Evolutionary conservation across 2,797 vertebrate genomes (phyloP).

Genomic region (Lagorchestes hirsutus): DNA sequence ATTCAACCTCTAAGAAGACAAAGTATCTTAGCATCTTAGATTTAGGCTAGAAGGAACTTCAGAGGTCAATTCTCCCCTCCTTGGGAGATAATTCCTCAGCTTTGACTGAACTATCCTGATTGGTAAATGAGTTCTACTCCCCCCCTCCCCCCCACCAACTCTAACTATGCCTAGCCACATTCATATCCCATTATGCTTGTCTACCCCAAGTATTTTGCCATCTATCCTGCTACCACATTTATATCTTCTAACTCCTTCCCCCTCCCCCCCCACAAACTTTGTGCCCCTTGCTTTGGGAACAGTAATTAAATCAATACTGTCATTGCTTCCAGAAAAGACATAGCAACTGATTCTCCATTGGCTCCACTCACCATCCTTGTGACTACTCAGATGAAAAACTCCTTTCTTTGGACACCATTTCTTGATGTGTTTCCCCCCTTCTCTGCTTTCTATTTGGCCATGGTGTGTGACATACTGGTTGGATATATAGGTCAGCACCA

Average conservation of each 20-base stretch:
- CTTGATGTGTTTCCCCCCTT: background rate
- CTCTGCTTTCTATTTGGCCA: background rate
- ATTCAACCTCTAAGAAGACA: background rate
- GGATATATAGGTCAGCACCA: background rate
- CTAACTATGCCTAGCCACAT: background rate
- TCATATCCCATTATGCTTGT: background rate
- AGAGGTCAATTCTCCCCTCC: background rate
- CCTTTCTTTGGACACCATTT: background rate
- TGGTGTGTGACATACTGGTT: background rate
- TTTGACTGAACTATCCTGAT: background rate
- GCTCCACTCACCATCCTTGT: background rate
- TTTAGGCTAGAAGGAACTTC: background rate
- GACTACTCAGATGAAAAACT: background rate
- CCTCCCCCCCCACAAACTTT: background rate
- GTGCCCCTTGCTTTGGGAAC: background rate
- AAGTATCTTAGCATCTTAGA: background rate
- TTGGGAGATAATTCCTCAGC: background rate
- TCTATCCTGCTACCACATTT: background rate
- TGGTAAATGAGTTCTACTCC: background rate
- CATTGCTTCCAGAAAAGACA: background rate
- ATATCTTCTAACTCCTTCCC: background rate
- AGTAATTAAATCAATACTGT: background rate
- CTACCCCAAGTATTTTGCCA: background rate
- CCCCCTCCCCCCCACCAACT: fast-evolving
- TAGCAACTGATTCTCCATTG: background rate